Percentiles rank a stretch among this genome's conserved stretches.
These are phyloP conservation scores for Poeciliopsis turrubarensis DNA, from an alignment of 2,113 vertebrate species.

Conservation along the genomic window DNA sequence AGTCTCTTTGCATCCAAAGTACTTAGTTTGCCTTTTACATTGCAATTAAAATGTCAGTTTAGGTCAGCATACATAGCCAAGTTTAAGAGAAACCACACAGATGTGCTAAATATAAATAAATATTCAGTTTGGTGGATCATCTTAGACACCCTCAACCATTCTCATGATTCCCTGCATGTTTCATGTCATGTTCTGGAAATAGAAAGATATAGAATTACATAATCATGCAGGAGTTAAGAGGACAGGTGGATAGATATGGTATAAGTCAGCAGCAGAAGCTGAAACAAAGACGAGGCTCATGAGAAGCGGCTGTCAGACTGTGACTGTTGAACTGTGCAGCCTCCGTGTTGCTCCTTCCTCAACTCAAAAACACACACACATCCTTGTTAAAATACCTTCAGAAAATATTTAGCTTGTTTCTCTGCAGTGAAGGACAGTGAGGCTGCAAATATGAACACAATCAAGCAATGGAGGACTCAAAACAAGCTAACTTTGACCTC, in stretches of 20 bases:
- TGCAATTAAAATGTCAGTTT: background rate
- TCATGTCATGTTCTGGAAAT: background rate
- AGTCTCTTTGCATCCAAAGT: conserved; percentile 13
- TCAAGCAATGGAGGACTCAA: background rate
- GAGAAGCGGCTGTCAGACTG: background rate
- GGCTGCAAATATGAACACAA: background rate
- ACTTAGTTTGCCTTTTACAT: background rate
- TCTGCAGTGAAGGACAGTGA: background rate
- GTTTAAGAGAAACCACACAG: no score
- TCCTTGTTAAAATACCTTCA: background rate
- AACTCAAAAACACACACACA: background rate
- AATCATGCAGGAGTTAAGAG: background rate
- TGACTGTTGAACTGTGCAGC: no score
- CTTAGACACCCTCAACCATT: background rate
- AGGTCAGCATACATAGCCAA: background rate
- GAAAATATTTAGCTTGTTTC: no score
- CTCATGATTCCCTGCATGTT: no score
- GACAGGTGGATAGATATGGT: no score
- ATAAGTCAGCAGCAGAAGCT: background rate
- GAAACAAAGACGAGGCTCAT: background rate
- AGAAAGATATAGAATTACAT: background rate
- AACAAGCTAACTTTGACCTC: background rate
- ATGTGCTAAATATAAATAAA: background rate
- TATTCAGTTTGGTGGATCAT: background rate
- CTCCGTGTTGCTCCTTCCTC: no score